These are phyloP conservation scores for Borostomias antarcticus DNA, from an alignment of 2,797 vertebrate species.

Conservation along the genomic window DNA sequence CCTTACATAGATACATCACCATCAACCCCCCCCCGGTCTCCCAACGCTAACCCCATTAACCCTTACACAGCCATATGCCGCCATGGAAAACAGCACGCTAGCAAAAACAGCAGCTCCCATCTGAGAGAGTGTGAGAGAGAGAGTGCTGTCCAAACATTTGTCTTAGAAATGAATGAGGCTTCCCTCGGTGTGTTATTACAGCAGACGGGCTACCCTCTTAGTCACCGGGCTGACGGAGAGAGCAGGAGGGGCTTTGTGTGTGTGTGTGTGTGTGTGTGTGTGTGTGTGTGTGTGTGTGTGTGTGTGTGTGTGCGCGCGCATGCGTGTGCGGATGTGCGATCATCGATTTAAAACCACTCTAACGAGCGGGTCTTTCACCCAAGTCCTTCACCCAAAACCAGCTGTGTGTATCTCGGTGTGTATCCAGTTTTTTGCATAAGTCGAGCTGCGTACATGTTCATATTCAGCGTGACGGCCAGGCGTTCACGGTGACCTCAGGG, in stretches of 20 bases:
- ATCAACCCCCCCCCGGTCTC: neutral
- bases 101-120: slow-evolving; percentile 34
- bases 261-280: slow-evolving; percentile 18
- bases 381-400: too few relatives aligned
- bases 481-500: slow-evolving; percentile 13
- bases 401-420: too few relatives aligned
- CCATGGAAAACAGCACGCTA: slow-evolving; percentile 40
- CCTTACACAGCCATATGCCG: slow-evolving; percentile 27
- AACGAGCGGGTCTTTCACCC: too few relatives aligned
- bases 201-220: slow-evolving; percentile 3
- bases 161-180: slow-evolving; percentile 47
- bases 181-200: slow-evolving; percentile 51
- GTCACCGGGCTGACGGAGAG: neutral
- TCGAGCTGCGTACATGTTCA: too few relatives aligned
- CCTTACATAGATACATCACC: neutral
- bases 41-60: slow-evolving; percentile 30
- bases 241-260: neutral
- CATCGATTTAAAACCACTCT: too few relatives aligned
- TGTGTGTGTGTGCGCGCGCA: neutral
- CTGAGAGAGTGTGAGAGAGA: slow-evolving; percentile 16
- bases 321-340: slow-evolving; percentile 17
- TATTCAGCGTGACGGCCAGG: slow-evolving; percentile 31
- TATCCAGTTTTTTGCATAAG: too few relatives aligned
- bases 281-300: slow-evolving; percentile 33
- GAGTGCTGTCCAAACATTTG: slow-evolving; percentile 46